Base-by-base conservation (phyloP, 2,888 invertebrate genomes). In the Xestia rhomboidea region DNA sequence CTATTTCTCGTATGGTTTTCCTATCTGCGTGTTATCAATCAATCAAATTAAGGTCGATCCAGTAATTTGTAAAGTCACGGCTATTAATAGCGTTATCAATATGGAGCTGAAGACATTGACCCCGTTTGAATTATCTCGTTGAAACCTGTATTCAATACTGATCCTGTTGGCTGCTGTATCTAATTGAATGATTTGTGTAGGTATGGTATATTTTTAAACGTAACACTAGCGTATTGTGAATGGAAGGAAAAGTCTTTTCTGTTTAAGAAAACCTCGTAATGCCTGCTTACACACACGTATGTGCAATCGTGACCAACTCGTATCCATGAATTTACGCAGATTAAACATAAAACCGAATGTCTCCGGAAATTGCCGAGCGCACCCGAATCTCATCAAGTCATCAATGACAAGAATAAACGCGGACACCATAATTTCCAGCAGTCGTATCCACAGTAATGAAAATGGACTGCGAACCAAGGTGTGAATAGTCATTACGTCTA, bases 101-200 rank as follows among this genome's bases (percentile, higher is more conserved):
- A 73, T 69, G 24, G 51, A 87, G 71, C 77, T 79, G 57, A 81
- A 88, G 75, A 73, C 83, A 82, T 79, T 86, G 88, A 88, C 79
- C 79, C 72, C 68, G 69, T 79, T 79, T 76, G 41, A 72, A 84
- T 81, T 78, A 85, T 78, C 82, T 87, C n/a, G 68, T 57, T 68
- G 27, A 30, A 77, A 77, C 38, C 63, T 73, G 71, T 72, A 41
- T 66, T 75, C 68, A 74, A 77, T 64, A 71, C 13, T 6, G 49
- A 80, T 80, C 85, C 81, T 71, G 49, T 70, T 41, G 13, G 62
- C 34, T 18, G 54, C 34, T 46, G 27, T 66, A 24, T 64, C 24
- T 51, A 54, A 68, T 63, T 38, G 30, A 63, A 79, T 57, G 2
- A 34, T 41, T n/a, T 67, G 34, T 7, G 13, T 2, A n/a, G n/a